Conservation (phyloP, 2,113 vertebrate species). For the Rafetus swinhoei region DNA sequence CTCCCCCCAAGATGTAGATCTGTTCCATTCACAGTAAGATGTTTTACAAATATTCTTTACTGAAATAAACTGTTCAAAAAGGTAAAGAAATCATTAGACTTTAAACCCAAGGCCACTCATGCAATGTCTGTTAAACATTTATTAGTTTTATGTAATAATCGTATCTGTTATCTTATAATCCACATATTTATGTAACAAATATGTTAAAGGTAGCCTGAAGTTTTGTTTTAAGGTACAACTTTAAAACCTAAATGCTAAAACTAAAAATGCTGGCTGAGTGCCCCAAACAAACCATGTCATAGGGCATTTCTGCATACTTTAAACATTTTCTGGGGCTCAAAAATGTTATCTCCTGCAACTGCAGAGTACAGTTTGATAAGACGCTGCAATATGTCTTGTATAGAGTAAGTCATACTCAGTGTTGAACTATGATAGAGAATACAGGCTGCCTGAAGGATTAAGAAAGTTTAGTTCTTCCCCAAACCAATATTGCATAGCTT, state of each 20-base stretch:
- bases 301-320: not conserved
- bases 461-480: not conserved
- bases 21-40: not conserved
- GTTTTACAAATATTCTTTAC: not conserved
- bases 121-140: not conserved
- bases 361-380: not conserved
- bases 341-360: not conserved
- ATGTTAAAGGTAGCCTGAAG: not conserved
- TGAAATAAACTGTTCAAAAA: not conserved
- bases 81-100: not conserved
- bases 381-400: not conserved
- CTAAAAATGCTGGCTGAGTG: not conserved
- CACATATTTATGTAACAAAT: not conserved
- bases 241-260: too few relatives aligned
- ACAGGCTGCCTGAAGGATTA: not conserved
- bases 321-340: not conserved
- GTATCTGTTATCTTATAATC: not conserved
- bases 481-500: not conserved
- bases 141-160: not conserved
- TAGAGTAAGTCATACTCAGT: not conserved
- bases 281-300: not conserved
- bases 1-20: not conserved
- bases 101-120: not conserved
- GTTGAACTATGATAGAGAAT: not conserved
- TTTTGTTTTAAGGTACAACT: not conserved